These are phyloP conservation scores for Muscicapa striata DNA, from an alignment of 2,797 vertebrate species.

Conservation along the genomic window DNA sequence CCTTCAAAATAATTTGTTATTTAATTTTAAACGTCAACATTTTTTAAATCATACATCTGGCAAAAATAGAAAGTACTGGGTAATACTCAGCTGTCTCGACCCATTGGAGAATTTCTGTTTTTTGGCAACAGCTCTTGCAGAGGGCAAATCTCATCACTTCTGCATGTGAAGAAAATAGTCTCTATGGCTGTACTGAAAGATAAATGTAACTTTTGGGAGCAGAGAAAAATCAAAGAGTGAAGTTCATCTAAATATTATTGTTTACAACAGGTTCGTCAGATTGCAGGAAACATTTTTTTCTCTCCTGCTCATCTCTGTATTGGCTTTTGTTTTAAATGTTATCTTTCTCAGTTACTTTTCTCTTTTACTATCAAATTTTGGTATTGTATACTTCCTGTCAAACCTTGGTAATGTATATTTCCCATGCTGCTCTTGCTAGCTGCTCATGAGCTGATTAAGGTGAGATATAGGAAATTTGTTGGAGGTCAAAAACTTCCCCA, in stretches of 20 bases:
- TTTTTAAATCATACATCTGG: neutral
- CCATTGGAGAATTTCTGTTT: neutral
- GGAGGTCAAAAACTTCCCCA: slow-evolving; percentile 39
- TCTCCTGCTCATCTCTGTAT: neutral
- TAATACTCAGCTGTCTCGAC: neutral
- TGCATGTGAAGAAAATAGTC: neutral
- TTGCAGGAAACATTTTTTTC: neutral
- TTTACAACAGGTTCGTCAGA: neutral
- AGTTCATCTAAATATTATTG: neutral
- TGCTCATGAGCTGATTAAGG: slow-evolving; percentile 9
- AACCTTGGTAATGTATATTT: neutral
- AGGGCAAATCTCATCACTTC: neutral
- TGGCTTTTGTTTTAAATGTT: neutral
- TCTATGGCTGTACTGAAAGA: neutral
- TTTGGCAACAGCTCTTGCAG: neutral
- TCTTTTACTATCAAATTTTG: neutral
- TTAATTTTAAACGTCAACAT: neutral
- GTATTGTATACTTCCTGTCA: neutral
- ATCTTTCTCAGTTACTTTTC: neutral
- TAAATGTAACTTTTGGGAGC: neutral
- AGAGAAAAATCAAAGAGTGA: neutral
- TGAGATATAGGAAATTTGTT: slow-evolving; percentile 14
- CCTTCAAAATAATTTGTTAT: neutral
- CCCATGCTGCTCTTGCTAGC: neutral
- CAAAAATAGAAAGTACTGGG: neutral